A percentile compares a stretch with the other conserved stretches of the same genome.
phyloP scores from a whole-genome alignment of 2,113 vertebrate species.

The Myiozetetes cayanensis region DNA sequence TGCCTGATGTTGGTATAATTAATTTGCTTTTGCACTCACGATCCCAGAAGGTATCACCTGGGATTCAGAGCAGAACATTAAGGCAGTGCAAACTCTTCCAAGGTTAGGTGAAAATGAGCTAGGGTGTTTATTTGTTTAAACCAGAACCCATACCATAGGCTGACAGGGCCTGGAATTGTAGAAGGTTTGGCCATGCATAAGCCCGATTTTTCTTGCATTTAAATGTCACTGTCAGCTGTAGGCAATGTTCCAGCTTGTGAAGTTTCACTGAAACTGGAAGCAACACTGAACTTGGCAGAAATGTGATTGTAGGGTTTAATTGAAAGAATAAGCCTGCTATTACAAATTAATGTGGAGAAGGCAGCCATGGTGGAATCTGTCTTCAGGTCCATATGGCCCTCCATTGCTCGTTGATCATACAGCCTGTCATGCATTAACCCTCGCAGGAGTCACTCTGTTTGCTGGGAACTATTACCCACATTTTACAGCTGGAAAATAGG shows the following conservation, averaged over 20 bases:
- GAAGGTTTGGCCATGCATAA: neutral
- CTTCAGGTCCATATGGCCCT: constrained; percentile 9
- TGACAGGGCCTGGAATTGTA: constrained; percentile 5
- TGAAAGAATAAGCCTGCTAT: constrained; percentile 49
- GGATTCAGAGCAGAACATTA: neutral
- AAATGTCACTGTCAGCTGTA: constrained; percentile 54
- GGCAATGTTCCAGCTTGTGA: constrained; percentile 50
- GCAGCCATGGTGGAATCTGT: constrained; percentile 8
- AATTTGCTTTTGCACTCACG: neutral
- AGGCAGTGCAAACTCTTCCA: neutral
- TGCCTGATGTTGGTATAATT: neutral
- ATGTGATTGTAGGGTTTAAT: constrained; percentile 26
- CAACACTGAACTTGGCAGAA: constrained; percentile 56
- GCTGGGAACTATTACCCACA: neutral
- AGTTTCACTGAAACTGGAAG: constrained; percentile 53
- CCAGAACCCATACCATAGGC: neutral
- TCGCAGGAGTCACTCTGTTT: neutral
- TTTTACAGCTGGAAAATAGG: constrained; percentile 36
- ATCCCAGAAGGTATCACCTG: neutral
- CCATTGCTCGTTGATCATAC: neutral
- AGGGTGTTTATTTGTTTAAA: constrained; percentile 39
- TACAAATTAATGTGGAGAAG: constrained; percentile 54
- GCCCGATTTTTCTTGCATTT: constrained; percentile 47
- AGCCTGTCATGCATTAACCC: neutral
- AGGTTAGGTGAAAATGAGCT: neutral